Conservation (phyloP, 2,888 invertebrate genomes). For the Athripsodes cinereus region DNA sequence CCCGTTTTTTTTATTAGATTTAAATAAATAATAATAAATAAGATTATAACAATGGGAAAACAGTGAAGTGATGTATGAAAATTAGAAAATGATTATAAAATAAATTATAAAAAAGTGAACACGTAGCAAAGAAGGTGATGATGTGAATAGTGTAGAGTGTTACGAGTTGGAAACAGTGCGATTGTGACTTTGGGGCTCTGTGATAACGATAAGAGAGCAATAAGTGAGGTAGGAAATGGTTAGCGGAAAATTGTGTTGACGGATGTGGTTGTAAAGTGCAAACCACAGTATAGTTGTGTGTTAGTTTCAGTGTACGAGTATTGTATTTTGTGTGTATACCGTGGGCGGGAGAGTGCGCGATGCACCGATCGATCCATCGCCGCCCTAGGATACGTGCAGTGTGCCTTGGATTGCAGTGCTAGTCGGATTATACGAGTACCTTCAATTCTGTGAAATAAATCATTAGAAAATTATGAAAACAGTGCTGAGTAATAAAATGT, state of each 20-base stretch:
- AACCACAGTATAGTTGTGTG: not conserved
- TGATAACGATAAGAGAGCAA: not conserved
- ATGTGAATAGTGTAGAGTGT: no score
- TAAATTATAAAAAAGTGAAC: no score
- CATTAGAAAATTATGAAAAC: not conserved
- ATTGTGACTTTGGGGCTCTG: not conserved
- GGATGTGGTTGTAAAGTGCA: not conserved
- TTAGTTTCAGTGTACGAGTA: not conserved
- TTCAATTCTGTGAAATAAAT: not conserved
- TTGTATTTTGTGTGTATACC: slow-evolving; percentile 1
- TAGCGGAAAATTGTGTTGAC: not conserved
- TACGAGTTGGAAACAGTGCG: no score
- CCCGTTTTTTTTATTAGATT: not conserved
- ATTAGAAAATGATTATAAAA: no score
- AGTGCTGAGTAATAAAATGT: not conserved
- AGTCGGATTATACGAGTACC: slow-evolving; percentile 11
- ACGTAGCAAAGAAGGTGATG: no score
- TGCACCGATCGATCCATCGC: slow-evolving; percentile 22
- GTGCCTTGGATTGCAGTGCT: slow-evolving; percentile 23
- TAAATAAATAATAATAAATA: not conserved
- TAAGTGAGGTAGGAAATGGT: not conserved
- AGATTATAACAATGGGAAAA: not conserved
- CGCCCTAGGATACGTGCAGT: slow-evolving; percentile 19
- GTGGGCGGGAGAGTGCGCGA: slow-evolving; percentile 26
- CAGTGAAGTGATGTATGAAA: not conserved